Percentiles rank a stretch among this genome's conserved stretches.
Evolutionary conservation across 2,888 invertebrate species (phyloP).

Genomic region (Blastobasis lacticolella): DNA sequence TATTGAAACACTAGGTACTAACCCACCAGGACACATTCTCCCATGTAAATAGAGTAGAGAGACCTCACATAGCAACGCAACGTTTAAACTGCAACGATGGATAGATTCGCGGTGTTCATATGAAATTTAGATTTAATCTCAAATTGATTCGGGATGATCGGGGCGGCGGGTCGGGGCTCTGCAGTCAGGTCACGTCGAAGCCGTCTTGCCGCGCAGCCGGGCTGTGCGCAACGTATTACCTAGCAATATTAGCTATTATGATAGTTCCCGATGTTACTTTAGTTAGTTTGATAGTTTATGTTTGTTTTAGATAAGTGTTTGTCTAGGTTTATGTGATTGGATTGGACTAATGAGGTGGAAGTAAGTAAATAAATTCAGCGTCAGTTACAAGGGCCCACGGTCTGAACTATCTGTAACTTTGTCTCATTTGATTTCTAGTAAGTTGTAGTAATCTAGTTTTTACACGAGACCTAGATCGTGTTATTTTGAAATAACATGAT

Average conservation of each 20-base stretch:
- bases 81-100: background rate
- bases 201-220: constrained; percentile 5
- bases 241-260: background rate
- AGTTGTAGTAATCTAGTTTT: no score
- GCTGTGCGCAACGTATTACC: background rate
- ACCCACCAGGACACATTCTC: background rate
- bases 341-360: no score
- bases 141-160: constrained; percentile 55
- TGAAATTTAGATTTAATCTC: constrained; percentile 57
- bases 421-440: no score
- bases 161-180: constrained; percentile 20
- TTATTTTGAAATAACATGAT: no score
- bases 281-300: no score
- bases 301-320: no score
- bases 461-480: no score
- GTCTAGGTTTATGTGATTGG: no score
- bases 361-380: no score
- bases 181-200: constrained; percentile 45
- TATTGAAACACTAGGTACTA: no score
- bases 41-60: background rate
- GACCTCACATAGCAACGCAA: background rate
- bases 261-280: background rate
- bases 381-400: no score
- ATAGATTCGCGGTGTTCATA: constrained; percentile 23
- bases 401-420: no score